Evolutionary conservation across 1,140 invertebrate genomes (phyloP), one percentile per base, ranked within the genome.

Genomic region (Cyrtorhinus lividipennis): DNA sequence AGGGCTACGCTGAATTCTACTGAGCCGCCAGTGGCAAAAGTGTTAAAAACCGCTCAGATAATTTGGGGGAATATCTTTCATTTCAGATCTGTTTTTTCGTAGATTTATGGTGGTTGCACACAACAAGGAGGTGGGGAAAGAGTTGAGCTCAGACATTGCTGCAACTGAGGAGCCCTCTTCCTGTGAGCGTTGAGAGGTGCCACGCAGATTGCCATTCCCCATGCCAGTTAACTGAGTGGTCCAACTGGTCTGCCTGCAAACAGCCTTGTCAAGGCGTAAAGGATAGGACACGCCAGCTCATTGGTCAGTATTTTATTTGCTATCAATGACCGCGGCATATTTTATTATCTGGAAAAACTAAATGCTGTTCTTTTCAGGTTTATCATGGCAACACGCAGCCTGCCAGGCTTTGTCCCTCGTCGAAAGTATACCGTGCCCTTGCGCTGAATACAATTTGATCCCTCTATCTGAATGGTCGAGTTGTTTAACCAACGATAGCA

Each of bases 191-290:
- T 0, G 68, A 75, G 67, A 67, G 68, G 64, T 75, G 73, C 61
- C 67, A 71, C n/a, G 71, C 73, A 1, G 69, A 72, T 38, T 75
- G 73, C 63, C 66, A 70, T n/a, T 64, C 65, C 8, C 70, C 69
- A 24, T 78, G 77, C 71, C 64, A 69, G 24, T 61, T 75, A 24
- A 75, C 75, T 59, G 76, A 79, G 65, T 80, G 78, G 77, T 70
- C 73, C 0, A 71, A 72, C 1, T 85, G 83, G 79, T 75, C 79
- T 1, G 73, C 75, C 24, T 82, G 77, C 60, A 74, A 76, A 1
- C 72, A 74, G 48, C 72, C 74, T 8, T 80, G 79, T 67, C 62
- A 65, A 8, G 71, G 70, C n/a, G 56, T 68, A 26, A 66, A 69
- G 27, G 68, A 68, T 1, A 68, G 72, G 24, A 70, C 65, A 8